Conservation (phyloP, 2,113 vertebrate genomes). For the Pipra filicauda region DNA sequence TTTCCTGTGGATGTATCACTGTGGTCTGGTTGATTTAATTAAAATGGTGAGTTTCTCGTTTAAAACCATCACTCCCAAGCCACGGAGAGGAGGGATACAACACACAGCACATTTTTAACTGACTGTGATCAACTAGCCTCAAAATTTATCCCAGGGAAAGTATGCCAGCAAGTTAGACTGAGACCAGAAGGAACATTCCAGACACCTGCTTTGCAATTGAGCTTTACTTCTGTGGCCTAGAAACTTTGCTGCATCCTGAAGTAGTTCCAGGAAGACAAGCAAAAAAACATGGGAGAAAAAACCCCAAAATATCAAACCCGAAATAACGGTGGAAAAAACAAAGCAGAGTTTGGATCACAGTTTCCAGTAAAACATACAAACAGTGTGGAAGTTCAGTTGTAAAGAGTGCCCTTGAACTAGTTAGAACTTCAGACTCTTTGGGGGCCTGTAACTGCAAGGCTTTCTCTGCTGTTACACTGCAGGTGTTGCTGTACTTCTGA, state of each 20-base stretch:
- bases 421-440: not conserved
- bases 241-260: not conserved
- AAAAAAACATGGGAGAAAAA: not conserved
- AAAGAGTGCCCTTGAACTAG: not conserved
- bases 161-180: not conserved
- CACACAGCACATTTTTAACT: not conserved
- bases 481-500: not conserved
- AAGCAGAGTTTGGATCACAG: not conserved
- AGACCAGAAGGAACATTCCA: not conserved
- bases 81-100: not conserved
- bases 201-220: not conserved
- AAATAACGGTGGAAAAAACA: not conserved
- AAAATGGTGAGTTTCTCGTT: not conserved
- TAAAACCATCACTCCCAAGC: not conserved
- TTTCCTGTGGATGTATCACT: not conserved
- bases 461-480: not conserved
- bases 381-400: not conserved
- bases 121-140: not conserved
- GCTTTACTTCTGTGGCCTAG: not conserved
- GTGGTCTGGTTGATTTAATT: not conserved
- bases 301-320: not conserved
- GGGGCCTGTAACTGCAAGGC: not conserved
- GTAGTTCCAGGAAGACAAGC: not conserved
- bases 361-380: not conserved
- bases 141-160: not conserved